Conservation (phyloP, 2,888 invertebrate species). For the Lacanobia wlatinum region DNA sequence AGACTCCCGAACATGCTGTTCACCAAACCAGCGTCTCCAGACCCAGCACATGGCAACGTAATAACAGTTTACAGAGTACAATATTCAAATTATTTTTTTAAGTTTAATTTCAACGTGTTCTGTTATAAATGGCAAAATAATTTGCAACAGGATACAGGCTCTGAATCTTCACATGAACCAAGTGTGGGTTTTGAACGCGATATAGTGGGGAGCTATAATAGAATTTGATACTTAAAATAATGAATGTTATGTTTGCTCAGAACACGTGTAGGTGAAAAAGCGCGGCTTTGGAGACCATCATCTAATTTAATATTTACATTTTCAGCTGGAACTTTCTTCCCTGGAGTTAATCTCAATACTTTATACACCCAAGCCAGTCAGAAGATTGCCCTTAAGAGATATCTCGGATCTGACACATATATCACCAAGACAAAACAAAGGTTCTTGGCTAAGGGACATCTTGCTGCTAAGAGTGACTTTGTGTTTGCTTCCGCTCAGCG, state of each 20-base stretch:
- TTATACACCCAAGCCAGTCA: constrained; percentile 82
- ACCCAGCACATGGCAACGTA: constrained; percentile 83
- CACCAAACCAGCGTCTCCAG: constrained; percentile 86
- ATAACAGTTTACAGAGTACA: constrained; percentile 13
- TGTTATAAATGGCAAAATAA: background rate
- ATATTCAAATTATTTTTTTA: background rate
- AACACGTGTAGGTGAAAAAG: background rate
- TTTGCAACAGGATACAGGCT: too few species aligned
- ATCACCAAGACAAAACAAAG: constrained; percentile 77
- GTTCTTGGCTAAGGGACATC: constrained; percentile 91
- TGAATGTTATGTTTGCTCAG: background rate
- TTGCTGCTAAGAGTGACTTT: constrained; percentile 92
- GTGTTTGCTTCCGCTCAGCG: constrained; percentile 91
- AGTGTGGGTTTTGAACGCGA: too few species aligned
- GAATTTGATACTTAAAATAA: background rate
- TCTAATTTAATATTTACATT: background rate
- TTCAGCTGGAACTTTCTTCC: constrained; percentile 87
- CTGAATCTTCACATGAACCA: too few species aligned
- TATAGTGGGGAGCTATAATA: background rate
- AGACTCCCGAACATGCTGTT: constrained; percentile 84
- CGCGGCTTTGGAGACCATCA: background rate
- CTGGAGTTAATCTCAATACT: constrained; percentile 79
- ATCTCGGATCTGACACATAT: constrained; percentile 80
- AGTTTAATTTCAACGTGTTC: background rate
- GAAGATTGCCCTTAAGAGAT: constrained; percentile 72